Evolutionary conservation across 2,113 vertebrate species (phyloP).

Genomic region (Salvelinus sp.): DNA sequence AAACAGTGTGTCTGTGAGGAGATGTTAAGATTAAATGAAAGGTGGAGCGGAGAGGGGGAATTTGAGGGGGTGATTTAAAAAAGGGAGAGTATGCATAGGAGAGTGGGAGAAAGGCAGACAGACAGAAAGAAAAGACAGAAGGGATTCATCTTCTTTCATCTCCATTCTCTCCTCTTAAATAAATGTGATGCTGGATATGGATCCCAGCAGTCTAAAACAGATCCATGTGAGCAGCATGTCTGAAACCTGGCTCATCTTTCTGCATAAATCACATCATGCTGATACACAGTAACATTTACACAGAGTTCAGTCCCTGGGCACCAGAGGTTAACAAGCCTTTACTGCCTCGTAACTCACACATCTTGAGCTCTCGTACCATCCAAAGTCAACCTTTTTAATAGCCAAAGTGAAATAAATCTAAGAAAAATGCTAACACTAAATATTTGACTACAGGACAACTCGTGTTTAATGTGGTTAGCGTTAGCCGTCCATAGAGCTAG

Average conservation of each 20-base stretch:
- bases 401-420: too few species aligned
- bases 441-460: conserved; percentile 15
- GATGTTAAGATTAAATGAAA: conserved; percentile 4
- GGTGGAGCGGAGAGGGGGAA: conserved; percentile 37
- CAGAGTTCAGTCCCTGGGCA: conserved; percentile 42
- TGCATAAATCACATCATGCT: conserved; percentile 1
- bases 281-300: neutral
- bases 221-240: neutral
- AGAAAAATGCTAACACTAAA: too few species aligned
- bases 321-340: conserved; percentile 67
- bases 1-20: conserved; percentile 49
- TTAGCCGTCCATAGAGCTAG: conserved; percentile 27
- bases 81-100: neutral
- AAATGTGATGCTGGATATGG: neutral
- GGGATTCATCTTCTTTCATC: neutral
- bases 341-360: conserved; percentile 52
- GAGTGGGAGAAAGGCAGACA: neutral
- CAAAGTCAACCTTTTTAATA: too few species aligned
- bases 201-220: neutral
- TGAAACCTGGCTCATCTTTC: conserved; percentile 3
- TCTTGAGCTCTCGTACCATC: conserved; percentile 60
- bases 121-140: neutral
- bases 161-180: neutral
- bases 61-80: neutral
- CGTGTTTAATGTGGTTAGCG: conserved; percentile 23